phyloP scores from a whole-genome alignment of 2,113 vertebrate species.

The Elephas maximus region DNA sequence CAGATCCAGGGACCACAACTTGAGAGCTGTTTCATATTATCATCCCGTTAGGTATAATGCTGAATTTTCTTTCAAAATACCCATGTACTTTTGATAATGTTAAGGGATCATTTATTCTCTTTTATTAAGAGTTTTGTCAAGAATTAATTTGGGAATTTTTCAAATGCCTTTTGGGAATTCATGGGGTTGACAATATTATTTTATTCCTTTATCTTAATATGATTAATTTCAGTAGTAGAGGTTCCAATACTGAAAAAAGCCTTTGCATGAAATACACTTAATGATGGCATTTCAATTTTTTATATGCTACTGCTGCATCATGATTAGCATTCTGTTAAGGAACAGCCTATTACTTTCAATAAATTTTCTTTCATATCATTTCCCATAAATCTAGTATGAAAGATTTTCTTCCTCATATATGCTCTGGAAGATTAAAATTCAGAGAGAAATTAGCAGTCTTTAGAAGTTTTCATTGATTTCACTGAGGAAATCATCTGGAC shows the following conservation, averaged over 20 bases:
- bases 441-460: neutral
- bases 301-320: neutral
- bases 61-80: neutral
- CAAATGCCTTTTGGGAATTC: neutral
- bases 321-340: neutral
- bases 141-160: neutral
- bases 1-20: no score
- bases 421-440: neutral
- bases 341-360: neutral
- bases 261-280: neutral
- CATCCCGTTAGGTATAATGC: neutral
- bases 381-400: neutral
- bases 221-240: neutral
- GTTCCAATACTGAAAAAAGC: neutral
- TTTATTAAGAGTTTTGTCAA: neutral
- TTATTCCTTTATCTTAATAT: neutral
- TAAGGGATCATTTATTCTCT: neutral
- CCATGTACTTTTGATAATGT: neutral
- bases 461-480: neutral
- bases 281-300: neutral
- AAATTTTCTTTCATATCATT: neutral
- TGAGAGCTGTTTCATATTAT: neutral
- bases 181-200: neutral
- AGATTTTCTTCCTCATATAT: neutral
- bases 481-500: neutral